These are phyloP conservation scores for Leptodactylus fuscus DNA, from an alignment of 2,113 vertebrate species.

Conservation along the genomic window DNA sequence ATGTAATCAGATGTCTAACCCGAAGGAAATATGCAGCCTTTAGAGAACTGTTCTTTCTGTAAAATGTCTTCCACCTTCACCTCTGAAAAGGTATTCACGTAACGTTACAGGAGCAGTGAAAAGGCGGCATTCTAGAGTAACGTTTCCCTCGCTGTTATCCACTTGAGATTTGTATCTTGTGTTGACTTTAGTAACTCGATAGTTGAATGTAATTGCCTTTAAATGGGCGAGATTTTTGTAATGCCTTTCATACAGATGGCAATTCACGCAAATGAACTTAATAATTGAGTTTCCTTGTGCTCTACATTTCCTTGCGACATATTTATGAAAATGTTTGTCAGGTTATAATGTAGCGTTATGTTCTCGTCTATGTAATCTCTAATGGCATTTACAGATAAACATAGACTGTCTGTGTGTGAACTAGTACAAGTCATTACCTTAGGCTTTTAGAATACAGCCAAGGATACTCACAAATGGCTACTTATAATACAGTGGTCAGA, in stretches of 20 bases:
- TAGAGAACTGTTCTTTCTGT: conserved; percentile 31
- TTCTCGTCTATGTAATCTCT: conserved; percentile 40
- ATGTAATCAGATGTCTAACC: conserved; percentile 51
- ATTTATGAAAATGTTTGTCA: conserved; percentile 46
- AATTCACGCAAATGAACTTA: conserved; percentile 45
- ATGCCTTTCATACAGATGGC: conserved; percentile 51
- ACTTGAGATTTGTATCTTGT: conserved; percentile 59
- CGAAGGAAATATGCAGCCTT: conserved; percentile 42
- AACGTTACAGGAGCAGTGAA: conserved; percentile 13
- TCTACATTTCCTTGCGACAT: not conserved
- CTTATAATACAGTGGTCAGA: not conserved
- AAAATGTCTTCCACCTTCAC: conserved; percentile 40
- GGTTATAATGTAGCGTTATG: conserved; percentile 36
- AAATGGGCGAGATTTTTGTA: conserved; percentile 55
- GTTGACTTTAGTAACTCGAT: conserved; percentile 58
- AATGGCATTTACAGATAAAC: conserved; percentile 26
- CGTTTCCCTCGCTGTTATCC: conserved; percentile 52
- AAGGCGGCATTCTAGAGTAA: conserved; percentile 47
- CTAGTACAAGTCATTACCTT: not conserved
- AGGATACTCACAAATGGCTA: not conserved
- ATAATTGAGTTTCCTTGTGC: conserved; percentile 41
- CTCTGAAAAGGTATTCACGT: conserved; percentile 46
- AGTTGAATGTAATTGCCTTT: conserved; percentile 57
- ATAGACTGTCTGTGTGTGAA: not conserved
- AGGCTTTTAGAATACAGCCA: not conserved